These are phyloP conservation scores for Phthorimaea operculella DNA, from an alignment of 1,140 invertebrate genomes.

Conservation along the genomic window DNA sequence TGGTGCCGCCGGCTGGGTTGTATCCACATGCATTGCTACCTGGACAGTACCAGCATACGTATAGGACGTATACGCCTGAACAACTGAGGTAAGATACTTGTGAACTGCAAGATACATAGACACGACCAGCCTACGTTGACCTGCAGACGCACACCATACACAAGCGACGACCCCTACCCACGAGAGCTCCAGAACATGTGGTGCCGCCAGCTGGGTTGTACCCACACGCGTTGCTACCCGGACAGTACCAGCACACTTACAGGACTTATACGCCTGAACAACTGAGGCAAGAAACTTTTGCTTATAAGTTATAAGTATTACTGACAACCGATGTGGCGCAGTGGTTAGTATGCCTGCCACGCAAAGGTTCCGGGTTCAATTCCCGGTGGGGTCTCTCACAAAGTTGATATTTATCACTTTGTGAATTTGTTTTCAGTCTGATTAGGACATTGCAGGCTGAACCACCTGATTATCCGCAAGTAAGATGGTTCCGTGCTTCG, in stretches of 20 bases:
- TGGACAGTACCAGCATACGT: constrained; percentile 92
- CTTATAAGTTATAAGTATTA: too few relatives aligned
- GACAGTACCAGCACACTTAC: constrained; percentile 92
- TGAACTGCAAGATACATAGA: neutral
- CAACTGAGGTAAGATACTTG: constrained; percentile 69
- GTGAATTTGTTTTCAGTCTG: too few relatives aligned
- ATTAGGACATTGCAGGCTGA: too few relatives aligned
- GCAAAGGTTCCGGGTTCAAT: too few relatives aligned
- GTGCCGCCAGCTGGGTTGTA: constrained; percentile 81
- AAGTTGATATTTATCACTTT: too few relatives aligned
- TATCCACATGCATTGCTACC: constrained; percentile 94
- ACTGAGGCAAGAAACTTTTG: constrained; percentile 72
- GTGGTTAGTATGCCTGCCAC: too few relatives aligned
- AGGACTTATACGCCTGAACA: constrained; percentile 72
- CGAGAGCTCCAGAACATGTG: constrained; percentile 40
- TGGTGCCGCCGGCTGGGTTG: constrained; percentile 75
- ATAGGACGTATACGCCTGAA: constrained; percentile 72
- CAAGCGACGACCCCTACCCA: neutral
- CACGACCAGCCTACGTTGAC: constrained; percentile 31
- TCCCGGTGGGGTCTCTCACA: too few relatives aligned
- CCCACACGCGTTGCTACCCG: constrained; percentile 91
- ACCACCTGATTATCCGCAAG: too few relatives aligned
- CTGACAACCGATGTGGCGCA: too few relatives aligned
- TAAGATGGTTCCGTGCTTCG: too few relatives aligned
- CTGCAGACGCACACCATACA: neutral